Evolutionary conservation across 2,888 invertebrate species (phyloP).

Genomic region (Venusia cambrica): DNA sequence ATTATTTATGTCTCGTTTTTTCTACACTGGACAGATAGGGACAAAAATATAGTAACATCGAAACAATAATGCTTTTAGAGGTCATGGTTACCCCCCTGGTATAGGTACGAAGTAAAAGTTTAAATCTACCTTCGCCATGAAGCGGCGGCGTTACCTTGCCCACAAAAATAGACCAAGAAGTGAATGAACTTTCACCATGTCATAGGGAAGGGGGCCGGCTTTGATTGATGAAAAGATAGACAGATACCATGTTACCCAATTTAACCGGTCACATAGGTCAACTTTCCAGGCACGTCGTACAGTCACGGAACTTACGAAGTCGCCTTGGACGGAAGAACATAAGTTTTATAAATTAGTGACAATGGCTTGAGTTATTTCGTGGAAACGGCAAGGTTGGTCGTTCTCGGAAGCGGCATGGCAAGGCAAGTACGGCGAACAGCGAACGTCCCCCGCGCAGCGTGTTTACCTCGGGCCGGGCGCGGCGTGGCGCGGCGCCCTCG

Average conservation of each 20-base stretch:
- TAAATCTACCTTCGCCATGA: too few relatives aligned
- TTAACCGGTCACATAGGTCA: constrained; percentile 51
- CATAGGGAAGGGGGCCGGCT: constrained; percentile 41
- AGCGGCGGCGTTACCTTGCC: constrained; percentile 33
- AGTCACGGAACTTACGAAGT: constrained; percentile 29
- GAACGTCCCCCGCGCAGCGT: constrained; percentile 34
- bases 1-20: too few relatives aligned
- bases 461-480: constrained; percentile 28
- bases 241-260: constrained; percentile 46
- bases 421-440: constrained; percentile 42
- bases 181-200: constrained; percentile 63
- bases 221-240: constrained; percentile 57
- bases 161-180: constrained; percentile 57
- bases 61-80: too few relatives aligned
- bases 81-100: too few relatives aligned
- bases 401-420: constrained; percentile 66
- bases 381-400: constrained; percentile 72
- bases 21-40: too few relatives aligned
- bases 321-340: constrained; percentile 64
- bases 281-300: constrained; percentile 32
- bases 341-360: constrained; percentile 78
- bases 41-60: too few relatives aligned
- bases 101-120: too few relatives aligned
- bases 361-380: constrained; percentile 74
- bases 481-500: constrained; percentile 14